These are phyloP conservation scores for Esox masquinongy DNA, from an alignment of 2,797 vertebrate genomes.

Conservation along the genomic window DNA sequence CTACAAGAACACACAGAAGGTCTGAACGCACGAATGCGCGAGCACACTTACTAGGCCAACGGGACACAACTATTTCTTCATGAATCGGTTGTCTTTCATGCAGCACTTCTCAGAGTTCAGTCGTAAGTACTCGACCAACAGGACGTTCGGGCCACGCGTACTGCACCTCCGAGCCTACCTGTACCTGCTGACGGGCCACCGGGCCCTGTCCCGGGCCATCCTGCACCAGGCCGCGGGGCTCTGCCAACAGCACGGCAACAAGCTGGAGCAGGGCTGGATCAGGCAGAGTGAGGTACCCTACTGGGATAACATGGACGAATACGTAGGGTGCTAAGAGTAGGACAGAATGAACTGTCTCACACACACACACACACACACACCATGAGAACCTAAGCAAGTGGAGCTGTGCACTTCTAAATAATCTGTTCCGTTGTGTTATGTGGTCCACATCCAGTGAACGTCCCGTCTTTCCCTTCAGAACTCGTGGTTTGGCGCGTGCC, in stretches of 20 bases:
- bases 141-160: slow-evolving; percentile 13
- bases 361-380: background rate
- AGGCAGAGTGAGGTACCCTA: slow-evolving; percentile 22
- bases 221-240: slow-evolving; percentile 14
- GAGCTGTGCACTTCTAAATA: background rate
- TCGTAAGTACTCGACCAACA: slow-evolving; percentile 1
- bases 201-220: background rate
- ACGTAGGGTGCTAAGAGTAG: no score
- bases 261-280: slow-evolving; percentile 23
- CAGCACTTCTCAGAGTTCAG: slow-evolving; percentile 19
- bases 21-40: background rate
- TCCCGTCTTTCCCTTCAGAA: background rate
- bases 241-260: slow-evolving; percentile 22
- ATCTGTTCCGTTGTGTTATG: background rate
- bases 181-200: slow-evolving; percentile 13
- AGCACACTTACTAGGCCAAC: background rate
- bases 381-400: background rate
- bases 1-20: slow-evolving; percentile 31
- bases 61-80: no score
- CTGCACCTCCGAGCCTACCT: slow-evolving; percentile 25
- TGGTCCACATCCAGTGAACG: no score
- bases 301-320: background rate
- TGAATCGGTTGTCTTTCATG: background rate
- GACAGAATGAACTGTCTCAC: no score
- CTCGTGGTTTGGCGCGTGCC: background rate